Conservation (phyloP, 64 coral and sea anemone species). For the Stylophora pistillata region DNA sequence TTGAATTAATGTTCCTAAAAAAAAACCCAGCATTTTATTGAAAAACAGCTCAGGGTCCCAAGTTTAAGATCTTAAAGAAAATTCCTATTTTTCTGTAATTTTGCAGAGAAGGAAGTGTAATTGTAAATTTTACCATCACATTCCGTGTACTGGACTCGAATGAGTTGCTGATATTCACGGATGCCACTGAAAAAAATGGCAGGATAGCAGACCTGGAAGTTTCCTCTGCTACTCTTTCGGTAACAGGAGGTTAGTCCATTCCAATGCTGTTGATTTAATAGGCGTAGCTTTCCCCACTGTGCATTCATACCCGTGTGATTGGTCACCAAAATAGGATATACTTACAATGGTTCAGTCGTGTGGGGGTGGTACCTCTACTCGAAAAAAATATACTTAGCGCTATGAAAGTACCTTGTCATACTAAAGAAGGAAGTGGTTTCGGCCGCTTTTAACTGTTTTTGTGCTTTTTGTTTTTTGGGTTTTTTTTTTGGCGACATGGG, state of each 20-base stretch:
- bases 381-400: too few species aligned
- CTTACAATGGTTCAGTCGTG: too few species aligned
- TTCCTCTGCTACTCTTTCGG: not conserved
- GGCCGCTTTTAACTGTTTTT: too few species aligned
- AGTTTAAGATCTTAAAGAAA: not conserved
- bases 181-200: not conserved
- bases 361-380: too few species aligned
- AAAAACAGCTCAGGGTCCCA: not conserved
- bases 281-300: too few species aligned
- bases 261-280: too few species aligned
- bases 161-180: constrained; percentile 3
- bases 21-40: not conserved
- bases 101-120: constrained; percentile 15
- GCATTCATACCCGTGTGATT: too few species aligned
- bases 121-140: constrained; percentile 23
- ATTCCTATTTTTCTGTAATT: not conserved
- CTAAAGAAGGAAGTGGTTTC: too few species aligned
- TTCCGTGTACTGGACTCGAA: not conserved
- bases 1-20: not conserved
- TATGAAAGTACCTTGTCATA: too few species aligned
- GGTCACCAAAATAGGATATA: too few species aligned
- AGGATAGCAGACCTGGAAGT: not conserved
- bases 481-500: too few species aligned
- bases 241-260: not conserved
- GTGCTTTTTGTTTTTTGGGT: too few species aligned